Evolutionary conservation across 1,140 invertebrate genomes (phyloP).

Genomic region (Drosophila micromelanica): DNA sequence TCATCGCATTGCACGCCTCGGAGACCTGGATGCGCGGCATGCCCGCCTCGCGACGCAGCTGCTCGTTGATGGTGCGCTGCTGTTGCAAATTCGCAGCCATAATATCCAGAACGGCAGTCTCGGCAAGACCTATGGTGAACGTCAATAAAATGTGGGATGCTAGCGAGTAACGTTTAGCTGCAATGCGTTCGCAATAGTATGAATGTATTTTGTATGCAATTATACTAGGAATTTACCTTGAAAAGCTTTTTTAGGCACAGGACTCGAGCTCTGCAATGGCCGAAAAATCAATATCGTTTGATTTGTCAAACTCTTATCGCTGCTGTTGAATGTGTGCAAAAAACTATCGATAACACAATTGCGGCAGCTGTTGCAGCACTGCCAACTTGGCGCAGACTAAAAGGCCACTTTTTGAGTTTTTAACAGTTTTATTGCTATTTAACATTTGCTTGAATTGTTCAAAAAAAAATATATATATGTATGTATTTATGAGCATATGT

Average conservation of each 20-base stretch:
- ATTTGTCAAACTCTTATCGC: conserved; percentile 4
- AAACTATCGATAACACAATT: conserved; percentile 20
- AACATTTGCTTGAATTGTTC: conserved; percentile 37
- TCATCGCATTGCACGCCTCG: conserved; percentile 95
- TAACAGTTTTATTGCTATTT: conserved; percentile 46
- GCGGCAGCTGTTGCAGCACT: conserved; percentile 12
- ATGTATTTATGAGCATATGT: not conserved
- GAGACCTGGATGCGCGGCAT: conserved; percentile 95
- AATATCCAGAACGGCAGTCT: conserved; percentile 94
- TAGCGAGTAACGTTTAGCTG: conserved; percentile 34
- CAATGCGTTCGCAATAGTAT: not conserved
- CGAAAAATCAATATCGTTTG: conserved; percentile 63
- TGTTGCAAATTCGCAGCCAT: conserved; percentile 95
- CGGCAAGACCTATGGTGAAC: conserved; percentile 90
- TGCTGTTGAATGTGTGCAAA: not conserved
- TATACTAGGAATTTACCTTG: conserved; percentile 14
- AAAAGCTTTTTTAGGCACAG: conserved; percentile 24
- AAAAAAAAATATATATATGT: conserved; percentile 71
- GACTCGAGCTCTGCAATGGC: conserved; percentile 11
- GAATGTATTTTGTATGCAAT: not conserved
- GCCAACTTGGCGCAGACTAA: conserved; percentile 11
- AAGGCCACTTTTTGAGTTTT: conserved; percentile 25
- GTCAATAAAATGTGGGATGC: conserved; percentile 15
- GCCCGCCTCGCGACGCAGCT: conserved; percentile 95
- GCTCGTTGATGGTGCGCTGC: conserved; percentile 96